These are phyloP conservation scores for Drosophila jambulina DNA, from an alignment of 1,140 invertebrate genomes.

Conservation along the genomic window DNA sequence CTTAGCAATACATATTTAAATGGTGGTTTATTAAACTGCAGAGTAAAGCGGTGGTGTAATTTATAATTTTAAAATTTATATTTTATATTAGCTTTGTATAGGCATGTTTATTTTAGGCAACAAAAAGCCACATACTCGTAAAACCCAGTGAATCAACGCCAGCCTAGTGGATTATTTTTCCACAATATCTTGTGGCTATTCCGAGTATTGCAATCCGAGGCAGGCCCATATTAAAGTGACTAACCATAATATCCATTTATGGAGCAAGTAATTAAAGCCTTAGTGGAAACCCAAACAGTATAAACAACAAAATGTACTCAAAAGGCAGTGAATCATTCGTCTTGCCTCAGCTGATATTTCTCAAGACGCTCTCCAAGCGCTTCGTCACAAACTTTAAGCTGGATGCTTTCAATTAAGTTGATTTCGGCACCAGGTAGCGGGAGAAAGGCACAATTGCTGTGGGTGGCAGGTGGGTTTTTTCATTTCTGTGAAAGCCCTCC, in stretches of 20 bases:
- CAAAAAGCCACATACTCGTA: too few species aligned
- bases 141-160: not conserved
- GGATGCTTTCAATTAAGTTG: conserved; percentile 42
- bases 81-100: too few species aligned
- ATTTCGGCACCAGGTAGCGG: conserved; percentile 11
- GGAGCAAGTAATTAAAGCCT: conserved; percentile 28
- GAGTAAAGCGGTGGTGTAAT: too few species aligned
- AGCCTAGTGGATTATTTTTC: not conserved
- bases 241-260: conserved; percentile 38
- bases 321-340: conserved; percentile 54
- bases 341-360: conserved; percentile 37
- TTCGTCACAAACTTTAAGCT: conserved; percentile 22
- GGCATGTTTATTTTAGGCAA: too few species aligned
- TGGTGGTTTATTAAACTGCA: too few species aligned
- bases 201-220: not conserved
- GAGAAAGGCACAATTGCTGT: not conserved
- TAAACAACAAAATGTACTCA: conserved; percentile 1
- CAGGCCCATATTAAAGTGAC: conserved; percentile 11
- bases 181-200: conserved; percentile 12
- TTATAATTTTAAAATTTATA: too few species aligned
- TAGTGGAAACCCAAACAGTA: conserved; percentile 32
- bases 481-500: conserved; percentile 65
- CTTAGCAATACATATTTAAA: too few species aligned
- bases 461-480: conserved; percentile 49
- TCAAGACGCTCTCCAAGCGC: not conserved